Base-by-base conservation (phyloP, 1,140 invertebrate species). In the Listronotus oregonensis region DNA sequence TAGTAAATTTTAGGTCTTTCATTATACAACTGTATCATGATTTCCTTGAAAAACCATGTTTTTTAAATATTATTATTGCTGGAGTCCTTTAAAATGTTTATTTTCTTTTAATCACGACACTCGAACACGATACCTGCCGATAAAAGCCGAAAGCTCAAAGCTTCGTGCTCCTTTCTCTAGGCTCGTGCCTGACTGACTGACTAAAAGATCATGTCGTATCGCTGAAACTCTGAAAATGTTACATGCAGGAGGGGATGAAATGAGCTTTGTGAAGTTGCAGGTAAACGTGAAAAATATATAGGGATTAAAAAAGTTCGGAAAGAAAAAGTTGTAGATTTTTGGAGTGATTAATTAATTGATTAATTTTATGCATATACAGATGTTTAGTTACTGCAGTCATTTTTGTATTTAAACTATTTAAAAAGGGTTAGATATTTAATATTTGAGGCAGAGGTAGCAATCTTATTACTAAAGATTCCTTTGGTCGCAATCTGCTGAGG, bases 171-270 rank as follows among this genome's bases (percentile, higher is more conserved):
- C 52, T 14, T 55, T 17, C 52, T 15, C 34, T 37, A 1, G 17
- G 21, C 55, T 57, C 49, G 55, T 21, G 15, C 21, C 37, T 31
- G 39, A 37, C 39, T 27, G 40, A 44, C 55, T 57, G 55, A 34
- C 18, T 44, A n/a, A 46, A 57, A 57, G 55, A 43, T 57, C 55
- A 44, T 39, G 40, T 43, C 42, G n/a, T 46, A 40, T 57, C 14
- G 52, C 52, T 55, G 52, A 54, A 57, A 57, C 11, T 21, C 50
- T 54, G 50, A 54, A 54, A 54, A 54, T 32, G n/a, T 9, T 32
- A n/a, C 34, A 32, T 32, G 51, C 3, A 11, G 8, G 18, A 18
- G n/a, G 49, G 49, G 12, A 31, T 18, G 31, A 51, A 32, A 14
- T 37, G 34, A 37, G 34, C 34, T 37, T 37, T 37, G 8, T 10